Base-by-base conservation (phyloP, 2,888 invertebrate species). In the Sipha maydis region DNA sequence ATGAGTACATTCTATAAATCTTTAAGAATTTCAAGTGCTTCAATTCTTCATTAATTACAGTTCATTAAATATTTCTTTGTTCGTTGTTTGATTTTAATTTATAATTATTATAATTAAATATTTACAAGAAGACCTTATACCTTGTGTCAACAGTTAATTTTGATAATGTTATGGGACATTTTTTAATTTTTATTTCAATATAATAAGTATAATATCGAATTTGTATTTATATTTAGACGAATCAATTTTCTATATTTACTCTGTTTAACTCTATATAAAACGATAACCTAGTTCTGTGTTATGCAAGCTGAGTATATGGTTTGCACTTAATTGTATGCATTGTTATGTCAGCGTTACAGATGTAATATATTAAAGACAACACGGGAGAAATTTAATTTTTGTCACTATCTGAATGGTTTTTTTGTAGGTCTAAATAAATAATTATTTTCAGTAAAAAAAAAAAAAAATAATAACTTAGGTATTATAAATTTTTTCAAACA, bases 341-440 rank as follows among this genome's bases (percentile, higher is more conserved):
- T 83, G 83, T 83, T 71, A 31, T 54, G 83, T 83, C 54, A 82
- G 71, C 83, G 31, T 71, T 82, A 82, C 82, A 69, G 48, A 31
- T 71, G 31, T 48, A 69, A 31, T 71, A 25, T 48, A 69, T 41
- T 71, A 34, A 67, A 41, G 9, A 34, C 54, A 34, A 54, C 83
- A 31, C 17, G 34, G 7, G 73, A 83, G 48, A 73, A 48, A 73
- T 83, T 7, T n/a, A 41, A 3, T 82, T 82, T 71, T 71, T 31
- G 71, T 82, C 9, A 69, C 67, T 69, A 41, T 82, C 19, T 19
- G 41, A 21, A 82, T 28, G 41, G 41, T 79, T 79, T 78, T 34
- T 61, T 25, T n/a, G 48, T 17, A 80, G 0, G 67, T 61, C 34
- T 79, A 14, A 41, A 79, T 28, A 56, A 56, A 48, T 3, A 14